Conservation (phyloP, 2,888 invertebrate genomes). For the Seira ritae region DNA sequence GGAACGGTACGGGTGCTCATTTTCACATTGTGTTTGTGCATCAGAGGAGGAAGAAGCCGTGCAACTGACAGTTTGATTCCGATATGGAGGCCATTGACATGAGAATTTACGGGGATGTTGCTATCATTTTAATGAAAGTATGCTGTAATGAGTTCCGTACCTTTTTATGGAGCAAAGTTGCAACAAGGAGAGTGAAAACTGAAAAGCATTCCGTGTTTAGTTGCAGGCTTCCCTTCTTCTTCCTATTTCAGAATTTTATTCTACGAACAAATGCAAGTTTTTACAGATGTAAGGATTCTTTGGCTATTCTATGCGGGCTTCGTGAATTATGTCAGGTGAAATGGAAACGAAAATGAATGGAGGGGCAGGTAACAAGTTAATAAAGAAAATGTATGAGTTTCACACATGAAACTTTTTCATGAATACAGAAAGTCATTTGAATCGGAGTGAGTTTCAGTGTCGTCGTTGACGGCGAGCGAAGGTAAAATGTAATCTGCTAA, state of each 20-base stretch:
- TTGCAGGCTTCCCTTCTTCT: not conserved
- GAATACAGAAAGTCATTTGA: constrained; percentile 23
- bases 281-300: no score
- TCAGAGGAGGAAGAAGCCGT: not conserved
- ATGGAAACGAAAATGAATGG: constrained; percentile 2
- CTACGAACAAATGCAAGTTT: not conserved
- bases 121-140: constrained; percentile 5
- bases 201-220: no score
- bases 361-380: constrained; percentile 33
- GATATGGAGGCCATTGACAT: not conserved
- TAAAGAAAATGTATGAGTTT: constrained; percentile 30
- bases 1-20: not conserved
- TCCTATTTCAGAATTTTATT: not conserved
- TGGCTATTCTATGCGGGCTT: not conserved
- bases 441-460: not conserved
- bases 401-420: constrained; percentile 21
- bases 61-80: not conserved
- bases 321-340: not conserved
- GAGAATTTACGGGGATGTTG: not conserved
- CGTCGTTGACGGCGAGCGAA: no score
- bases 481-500: constrained; percentile 49
- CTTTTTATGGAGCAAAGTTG: not conserved
- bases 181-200: no score
- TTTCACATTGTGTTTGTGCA: no score
- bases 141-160: not conserved